A percentile compares a stretch with the other conserved stretches of the same genome.
phyloP scores from a whole-genome alignment of 1,140 invertebrate genomes.

The Zaprionus inermis region DNA sequence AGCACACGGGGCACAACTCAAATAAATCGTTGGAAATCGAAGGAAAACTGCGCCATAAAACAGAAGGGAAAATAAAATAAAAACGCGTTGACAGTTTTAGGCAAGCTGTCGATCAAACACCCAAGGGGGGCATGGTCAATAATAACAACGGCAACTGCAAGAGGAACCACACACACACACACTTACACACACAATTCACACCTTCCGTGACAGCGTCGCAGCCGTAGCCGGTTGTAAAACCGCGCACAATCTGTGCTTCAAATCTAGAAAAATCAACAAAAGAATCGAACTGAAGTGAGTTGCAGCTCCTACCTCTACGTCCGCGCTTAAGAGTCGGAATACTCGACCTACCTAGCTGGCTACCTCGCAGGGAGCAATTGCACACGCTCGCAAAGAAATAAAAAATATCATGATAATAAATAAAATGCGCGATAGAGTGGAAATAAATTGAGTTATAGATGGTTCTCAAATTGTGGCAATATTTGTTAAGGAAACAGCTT shows the following conservation, averaged over 20 bases:
- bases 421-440: conserved; percentile 39
- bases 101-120: conserved; percentile 79
- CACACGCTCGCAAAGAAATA: conserved; percentile 22
- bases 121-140: conserved; percentile 37
- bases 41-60: conserved; percentile 77
- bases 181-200: conserved; percentile 54
- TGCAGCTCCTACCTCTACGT: background rate
- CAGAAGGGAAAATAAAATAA: conserved; percentile 35
- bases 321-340: background rate
- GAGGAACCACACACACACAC: background rate
- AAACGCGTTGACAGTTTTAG: conserved; percentile 80
- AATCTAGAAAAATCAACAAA: conserved; percentile 82
- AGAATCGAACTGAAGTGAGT: conserved; percentile 66
- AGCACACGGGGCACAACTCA: conserved; percentile 51
- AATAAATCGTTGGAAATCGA: conserved; percentile 75
- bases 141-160: conserved; percentile 13
- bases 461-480: conserved; percentile 14
- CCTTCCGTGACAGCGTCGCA: conserved; percentile 37
- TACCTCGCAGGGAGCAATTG: conserved; percentile 23
- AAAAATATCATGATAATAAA: conserved; percentile 63
- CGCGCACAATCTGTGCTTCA: conserved; percentile 74
- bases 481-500: conserved; percentile 50
- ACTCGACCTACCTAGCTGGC: conserved; percentile 1
- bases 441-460: conserved; percentile 23
- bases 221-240: conserved; percentile 64